phyloP scores from a whole-genome alignment of 64 coral and sea anemone species.

The Trachythela sp. region DNA sequence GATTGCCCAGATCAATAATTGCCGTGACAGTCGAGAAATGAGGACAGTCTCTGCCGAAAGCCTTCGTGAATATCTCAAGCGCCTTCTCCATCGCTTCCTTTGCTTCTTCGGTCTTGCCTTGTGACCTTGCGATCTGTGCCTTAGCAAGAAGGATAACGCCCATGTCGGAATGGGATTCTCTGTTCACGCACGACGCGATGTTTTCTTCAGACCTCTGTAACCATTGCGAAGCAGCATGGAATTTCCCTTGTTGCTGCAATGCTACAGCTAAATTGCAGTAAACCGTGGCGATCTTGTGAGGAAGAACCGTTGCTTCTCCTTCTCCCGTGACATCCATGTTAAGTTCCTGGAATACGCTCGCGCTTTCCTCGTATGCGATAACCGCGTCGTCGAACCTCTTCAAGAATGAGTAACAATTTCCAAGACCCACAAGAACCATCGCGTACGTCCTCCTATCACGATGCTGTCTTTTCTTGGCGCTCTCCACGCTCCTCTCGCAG shows the following conservation, averaged over 20 bases:
- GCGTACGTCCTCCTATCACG: background rate
- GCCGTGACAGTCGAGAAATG: background rate
- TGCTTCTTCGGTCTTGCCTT: background rate
- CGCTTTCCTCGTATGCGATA: background rate
- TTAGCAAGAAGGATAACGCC: background rate
- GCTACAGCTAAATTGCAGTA: background rate
- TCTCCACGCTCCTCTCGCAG: background rate
- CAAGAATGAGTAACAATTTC: background rate
- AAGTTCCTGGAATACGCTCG: background rate
- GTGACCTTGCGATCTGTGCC: background rate
- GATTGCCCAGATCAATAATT: background rate
- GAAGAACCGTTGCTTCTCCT: background rate
- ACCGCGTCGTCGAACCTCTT: background rate
- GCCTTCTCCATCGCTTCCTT: background rate
- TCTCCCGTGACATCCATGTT: background rate
- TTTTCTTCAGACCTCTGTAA: background rate
- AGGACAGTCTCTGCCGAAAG: background rate
- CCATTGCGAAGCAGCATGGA: background rate
- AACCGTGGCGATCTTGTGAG: background rate
- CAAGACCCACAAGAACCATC: background rate
- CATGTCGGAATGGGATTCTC: background rate
- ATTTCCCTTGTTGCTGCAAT: background rate
- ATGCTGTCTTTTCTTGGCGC: background rate
- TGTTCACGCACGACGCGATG: background rate
- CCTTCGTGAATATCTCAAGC: background rate